Evolutionary conservation across 2,888 invertebrate species (phyloP), one percentile per base, ranked within the genome.

Genomic region (Meteorus colon): DNA sequence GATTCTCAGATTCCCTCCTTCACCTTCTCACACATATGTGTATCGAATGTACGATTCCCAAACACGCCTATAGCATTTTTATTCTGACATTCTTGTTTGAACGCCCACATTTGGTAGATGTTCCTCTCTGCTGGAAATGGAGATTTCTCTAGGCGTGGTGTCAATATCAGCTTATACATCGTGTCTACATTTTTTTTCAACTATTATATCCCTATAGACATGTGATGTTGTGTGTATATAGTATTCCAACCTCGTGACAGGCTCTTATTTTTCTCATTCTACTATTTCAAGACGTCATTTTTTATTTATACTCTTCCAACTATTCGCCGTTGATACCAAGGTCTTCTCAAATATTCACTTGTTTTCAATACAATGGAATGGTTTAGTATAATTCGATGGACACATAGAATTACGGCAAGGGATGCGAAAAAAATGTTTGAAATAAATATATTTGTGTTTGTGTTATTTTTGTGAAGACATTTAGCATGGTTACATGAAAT

Each of bases 1-100:
- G 75, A 68, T 79, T 77, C 77, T 75, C 77, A 0, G 19, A 74
- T 79, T 70, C 79, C 66, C 78, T 77, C 45, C 63, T 72, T 16
- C 67, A 45, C 73, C 24, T 51, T 51, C 29, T 45, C 48, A 51
- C 66, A 31, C 66, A 31, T 55, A 51, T 51, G 19, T 29, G 19
- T 55, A 19, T 55, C 55, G 55, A 19, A 19, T 55, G 24, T 10
- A 34, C 31, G 31, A 37, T 69, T 55, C 51, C 48, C 31, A 51
- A 27, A 51, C 51, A 55, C 29, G 51, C 31, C 51, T 51, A 19
- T 55, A 34, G 69, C 12, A 69, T 69, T 55, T 69, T 34, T 55
- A 45, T 51, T 55, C 48, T 27, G 51, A 69, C 31, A 69, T 69
- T 69, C 69, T 31, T 31, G 34, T 69, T 69, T 55, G 55, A 24